Evolutionary conservation across 2,113 vertebrate genomes (phyloP).

Genomic region (Cyphotilapia sp.): DNA sequence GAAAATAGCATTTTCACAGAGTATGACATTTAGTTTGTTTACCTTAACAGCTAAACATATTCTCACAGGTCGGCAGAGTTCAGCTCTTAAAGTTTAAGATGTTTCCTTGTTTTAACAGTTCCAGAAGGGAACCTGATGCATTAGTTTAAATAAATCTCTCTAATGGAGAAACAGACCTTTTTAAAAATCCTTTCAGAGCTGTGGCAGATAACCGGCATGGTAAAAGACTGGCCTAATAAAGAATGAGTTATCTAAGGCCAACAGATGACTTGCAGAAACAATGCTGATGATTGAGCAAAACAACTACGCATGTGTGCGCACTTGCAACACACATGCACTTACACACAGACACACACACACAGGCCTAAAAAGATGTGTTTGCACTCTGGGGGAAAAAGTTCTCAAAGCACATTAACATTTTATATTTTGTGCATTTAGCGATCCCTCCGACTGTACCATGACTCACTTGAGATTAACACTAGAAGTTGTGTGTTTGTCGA

Average conservation of each 20-base stretch:
- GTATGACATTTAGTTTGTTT: neutral
- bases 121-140: neutral
- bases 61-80: neutral
- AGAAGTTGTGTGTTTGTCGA: neutral
- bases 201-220: neutral
- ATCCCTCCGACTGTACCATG: neutral
- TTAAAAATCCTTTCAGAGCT: conserved; percentile 22
- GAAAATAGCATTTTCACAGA: neutral
- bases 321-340: rapidly evolving
- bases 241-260: conserved; percentile 2
- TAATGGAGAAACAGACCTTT: conserved; percentile 11
- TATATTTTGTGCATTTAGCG: neutral
- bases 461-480: neutral
- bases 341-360: neutral
- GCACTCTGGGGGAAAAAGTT: neutral
- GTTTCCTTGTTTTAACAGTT: neutral
- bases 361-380: neutral
- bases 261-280: conserved; percentile 32
- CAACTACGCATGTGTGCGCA: neutral
- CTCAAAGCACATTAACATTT: conserved; percentile 12
- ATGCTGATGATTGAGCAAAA: neutral
- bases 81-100: neutral
- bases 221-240: conserved; percentile 35
- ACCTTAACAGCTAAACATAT: neutral
- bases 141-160: conserved; percentile 9